phyloP scores from a whole-genome alignment of 2,888 invertebrate species.

The Meiosimyza platycephala region DNA sequence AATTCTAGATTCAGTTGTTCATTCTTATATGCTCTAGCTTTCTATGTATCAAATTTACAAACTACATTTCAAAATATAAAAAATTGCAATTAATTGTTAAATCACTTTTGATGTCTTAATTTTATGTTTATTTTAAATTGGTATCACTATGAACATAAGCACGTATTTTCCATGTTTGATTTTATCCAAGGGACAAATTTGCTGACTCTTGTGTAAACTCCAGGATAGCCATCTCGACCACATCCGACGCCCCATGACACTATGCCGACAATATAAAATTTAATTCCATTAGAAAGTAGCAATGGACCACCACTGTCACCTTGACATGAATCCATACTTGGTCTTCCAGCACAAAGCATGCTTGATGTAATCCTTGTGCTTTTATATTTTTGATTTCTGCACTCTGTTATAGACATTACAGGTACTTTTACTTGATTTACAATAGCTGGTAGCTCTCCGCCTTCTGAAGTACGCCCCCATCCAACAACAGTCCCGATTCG shows the following conservation, averaged over 20 bases:
- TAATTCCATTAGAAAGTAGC: slow-evolving; percentile 79
- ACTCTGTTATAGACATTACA: slow-evolving; percentile 81
- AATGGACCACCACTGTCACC: slow-evolving; percentile 90
- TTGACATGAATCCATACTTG: slow-evolving; percentile 86
- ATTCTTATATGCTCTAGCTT: no score
- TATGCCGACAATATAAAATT: slow-evolving; percentile 84
- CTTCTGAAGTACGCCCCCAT: slow-evolving; percentile 87
- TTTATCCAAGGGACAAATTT: slow-evolving; percentile 77
- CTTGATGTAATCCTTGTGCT: slow-evolving; percentile 84
- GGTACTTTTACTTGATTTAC: slow-evolving; percentile 89
- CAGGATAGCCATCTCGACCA: slow-evolving; percentile 69
- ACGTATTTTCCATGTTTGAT: slow-evolving; percentile 79
- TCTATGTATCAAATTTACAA: no score
- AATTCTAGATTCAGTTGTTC: no score
- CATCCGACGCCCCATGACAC: slow-evolving; percentile 85
- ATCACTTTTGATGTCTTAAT: no score
- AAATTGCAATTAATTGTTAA: no score
- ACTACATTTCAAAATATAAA: no score
- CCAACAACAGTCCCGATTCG: slow-evolving; percentile 81
- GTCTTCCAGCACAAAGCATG: slow-evolving; percentile 88
- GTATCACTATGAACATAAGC: slow-evolving; percentile 72
- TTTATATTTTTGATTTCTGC: slow-evolving; percentile 85
- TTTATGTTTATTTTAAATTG: slow-evolving; percentile 1
- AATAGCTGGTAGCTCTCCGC: slow-evolving; percentile 80
- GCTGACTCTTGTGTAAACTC: slow-evolving; percentile 69